Evolutionary conservation across 2,113 vertebrate species (phyloP).

Genomic region (Perca schrenkii): DNA sequence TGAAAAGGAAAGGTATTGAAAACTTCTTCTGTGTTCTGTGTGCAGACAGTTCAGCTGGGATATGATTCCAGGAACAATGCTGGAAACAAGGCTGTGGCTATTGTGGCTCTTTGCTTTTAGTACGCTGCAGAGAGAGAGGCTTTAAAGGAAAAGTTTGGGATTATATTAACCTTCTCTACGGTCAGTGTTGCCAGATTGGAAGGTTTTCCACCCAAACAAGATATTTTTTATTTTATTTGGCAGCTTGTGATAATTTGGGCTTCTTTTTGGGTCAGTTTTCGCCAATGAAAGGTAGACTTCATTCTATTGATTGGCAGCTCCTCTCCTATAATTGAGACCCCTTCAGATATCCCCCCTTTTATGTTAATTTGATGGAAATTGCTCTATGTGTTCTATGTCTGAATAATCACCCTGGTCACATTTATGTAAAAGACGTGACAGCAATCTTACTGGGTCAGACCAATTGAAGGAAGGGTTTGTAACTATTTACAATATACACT

Average conservation of each 20-base stretch:
- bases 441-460: not conserved
- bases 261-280: not conserved
- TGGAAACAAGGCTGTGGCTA: slow-evolving; percentile 19
- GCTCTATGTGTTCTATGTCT: not conserved
- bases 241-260: not conserved
- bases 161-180: slow-evolving; percentile 3
- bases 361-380: not conserved
- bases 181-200: not conserved
- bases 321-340: not conserved
- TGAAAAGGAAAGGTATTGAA: slow-evolving; percentile 81
- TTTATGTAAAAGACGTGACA: not conserved
- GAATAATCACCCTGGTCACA: not conserved
- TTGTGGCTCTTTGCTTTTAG: slow-evolving; percentile 31
- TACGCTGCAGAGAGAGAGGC: not conserved
- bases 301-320: not conserved
- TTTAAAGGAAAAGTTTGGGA: slow-evolving; percentile 8
- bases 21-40: slow-evolving; percentile 41
- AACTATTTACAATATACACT: too few species aligned
- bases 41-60: slow-evolving; percentile 29
- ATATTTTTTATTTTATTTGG: not conserved
- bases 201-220: not conserved
- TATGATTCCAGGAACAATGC: slow-evolving; percentile 55
- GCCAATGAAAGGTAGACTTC: not conserved
- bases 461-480: too few species aligned
- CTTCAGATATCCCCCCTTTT: not conserved